Evolutionary conservation across 2,888 invertebrate species (phyloP).

Genomic region (Labia minor): DNA sequence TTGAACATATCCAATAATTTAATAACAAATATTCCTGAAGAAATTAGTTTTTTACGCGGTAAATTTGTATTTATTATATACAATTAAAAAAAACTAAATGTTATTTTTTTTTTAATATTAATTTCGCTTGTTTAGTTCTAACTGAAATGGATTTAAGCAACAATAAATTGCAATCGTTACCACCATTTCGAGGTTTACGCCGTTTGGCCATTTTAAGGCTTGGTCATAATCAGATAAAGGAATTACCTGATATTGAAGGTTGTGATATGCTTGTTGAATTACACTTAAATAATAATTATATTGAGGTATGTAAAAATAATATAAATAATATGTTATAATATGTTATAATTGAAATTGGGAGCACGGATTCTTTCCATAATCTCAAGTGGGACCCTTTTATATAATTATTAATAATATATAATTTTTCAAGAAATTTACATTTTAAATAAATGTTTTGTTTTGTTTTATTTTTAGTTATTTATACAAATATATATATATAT

Average conservation of each 20-base stretch:
- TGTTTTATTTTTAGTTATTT: not conserved
- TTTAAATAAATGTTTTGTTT: too few species aligned
- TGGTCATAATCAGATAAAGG: conserved; percentile 68
- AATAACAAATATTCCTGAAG: conserved; percentile 62
- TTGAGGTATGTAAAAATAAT: conserved; percentile 49
- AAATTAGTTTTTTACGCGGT: conserved; percentile 75
- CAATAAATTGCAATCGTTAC: conserved; percentile 54
- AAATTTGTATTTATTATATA: conserved; percentile 34
- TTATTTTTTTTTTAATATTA: too few species aligned
- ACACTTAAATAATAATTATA: conserved; percentile 71
- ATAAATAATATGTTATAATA: not conserved
- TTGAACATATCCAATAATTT: conserved; percentile 65
- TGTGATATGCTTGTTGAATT: conserved; percentile 68
- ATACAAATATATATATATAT: too few species aligned
- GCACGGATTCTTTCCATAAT: too few species aligned
- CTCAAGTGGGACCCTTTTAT: too few species aligned
- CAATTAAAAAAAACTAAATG: too few species aligned
- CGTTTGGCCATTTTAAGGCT: conserved; percentile 65
- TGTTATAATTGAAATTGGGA: too few species aligned
- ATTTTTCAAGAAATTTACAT: too few species aligned
- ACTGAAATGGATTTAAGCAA: conserved; percentile 61
- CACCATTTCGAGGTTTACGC: conserved; percentile 56
- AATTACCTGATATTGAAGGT: conserved; percentile 64
- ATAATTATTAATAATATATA: too few species aligned
- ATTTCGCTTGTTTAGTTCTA: conserved; percentile 43